phyloP scores from a whole-genome alignment of 2,888 invertebrate genomes.

The Galerucella calmariensis region DNA sequence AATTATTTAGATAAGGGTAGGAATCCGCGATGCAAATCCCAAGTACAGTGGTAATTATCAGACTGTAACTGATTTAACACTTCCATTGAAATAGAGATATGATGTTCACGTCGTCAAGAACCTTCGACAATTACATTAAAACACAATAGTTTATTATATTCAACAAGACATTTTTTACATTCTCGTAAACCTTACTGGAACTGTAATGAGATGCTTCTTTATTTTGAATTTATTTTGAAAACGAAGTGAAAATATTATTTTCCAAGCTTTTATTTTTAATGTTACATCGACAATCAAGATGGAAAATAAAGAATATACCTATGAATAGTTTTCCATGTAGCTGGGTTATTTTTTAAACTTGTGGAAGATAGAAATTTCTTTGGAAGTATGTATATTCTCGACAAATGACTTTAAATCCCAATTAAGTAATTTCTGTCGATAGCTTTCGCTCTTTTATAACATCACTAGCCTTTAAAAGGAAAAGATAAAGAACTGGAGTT shows the following conservation, averaged over 20 bases:
- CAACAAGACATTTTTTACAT: constrained; percentile 8
- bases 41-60: constrained; percentile 39
- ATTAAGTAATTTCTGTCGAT: no score
- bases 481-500: no score
- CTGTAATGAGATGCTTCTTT: not conserved
- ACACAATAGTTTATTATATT: constrained; percentile 13
- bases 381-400: no score
- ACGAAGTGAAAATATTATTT: not conserved
- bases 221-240: not conserved
- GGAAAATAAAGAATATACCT: no score
- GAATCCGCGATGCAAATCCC: constrained; percentile 28
- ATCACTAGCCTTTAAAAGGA: no score
- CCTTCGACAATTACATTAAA: constrained; percentile 21
- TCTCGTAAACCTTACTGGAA: not conserved
- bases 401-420: no score
- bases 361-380: no score
- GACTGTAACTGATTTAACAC: constrained; percentile 29
- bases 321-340: no score
- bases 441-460: no score
- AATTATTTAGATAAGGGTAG: constrained; percentile 40
- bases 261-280: not conserved
- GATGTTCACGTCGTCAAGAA: constrained; percentile 24
- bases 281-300: no score
- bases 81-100: constrained; percentile 20
- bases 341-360: no score